Base-by-base conservation (phyloP, 2,797 vertebrate genomes). In the Dallia pectoralis region DNA sequence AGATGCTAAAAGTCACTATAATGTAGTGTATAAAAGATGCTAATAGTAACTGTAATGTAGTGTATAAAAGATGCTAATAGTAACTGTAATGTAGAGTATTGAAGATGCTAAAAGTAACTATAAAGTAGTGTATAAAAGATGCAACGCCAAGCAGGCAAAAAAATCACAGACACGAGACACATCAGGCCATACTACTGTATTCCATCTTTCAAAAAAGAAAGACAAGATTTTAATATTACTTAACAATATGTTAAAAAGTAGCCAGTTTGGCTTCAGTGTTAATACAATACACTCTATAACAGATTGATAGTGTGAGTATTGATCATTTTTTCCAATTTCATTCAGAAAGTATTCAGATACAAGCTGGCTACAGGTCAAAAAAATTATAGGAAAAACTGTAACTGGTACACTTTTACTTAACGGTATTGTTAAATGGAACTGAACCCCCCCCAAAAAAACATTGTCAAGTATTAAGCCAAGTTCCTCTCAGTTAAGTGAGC, bases 191-290 rank as follows among this genome's bases (percentile, higher is more conserved):
- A 94, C 96, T 97, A 97, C 96, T 98, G 95, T 98, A 97, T 98
- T 99, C 96, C 97, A 98, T 99, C 97, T 99, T 99, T 99, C 97
- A 97, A 98, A 99, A 93, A 99, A 99, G 97, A 99, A 99, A 99
- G 97, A 98, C 95, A 98, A 97, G 96, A 97, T 98, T 90, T 99
- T 97, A 98, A 98, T 99, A 98, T 98, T 96, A 97, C 96, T 99
- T 99, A 99, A 98, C 97, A 99, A 99, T 99, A 98, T 98, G 97
- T 99, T 98, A 98, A 99, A 96, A 99, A 96, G 97, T 97, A 97
- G 97, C 96, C 97, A 93, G 94, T 95, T 93, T 93, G 96, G 97
- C 97, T 95, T 98, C 96, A 96, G 95, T 98, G 97, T 99, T 99
- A 98, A 98, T 97, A 97, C 96, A 97, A 96, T 96, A 98, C 96